phyloP scores from a whole-genome alignment of 2,888 invertebrate species.

The Morpho helenor region DNA sequence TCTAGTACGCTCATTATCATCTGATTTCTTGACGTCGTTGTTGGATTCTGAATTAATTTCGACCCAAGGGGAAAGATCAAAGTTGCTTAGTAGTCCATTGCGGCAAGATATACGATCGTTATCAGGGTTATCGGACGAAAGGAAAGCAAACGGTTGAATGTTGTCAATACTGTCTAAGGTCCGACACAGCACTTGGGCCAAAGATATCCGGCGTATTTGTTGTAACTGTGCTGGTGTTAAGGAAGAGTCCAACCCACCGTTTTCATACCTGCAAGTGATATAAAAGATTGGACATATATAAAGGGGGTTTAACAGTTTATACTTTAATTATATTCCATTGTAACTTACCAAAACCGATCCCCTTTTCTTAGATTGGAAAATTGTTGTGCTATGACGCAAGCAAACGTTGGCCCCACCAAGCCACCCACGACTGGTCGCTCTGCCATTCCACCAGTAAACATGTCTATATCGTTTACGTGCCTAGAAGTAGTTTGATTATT shows the following conservation, averaged over 20 bases:
- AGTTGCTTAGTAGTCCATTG: conserved; percentile 72
- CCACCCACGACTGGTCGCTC: conserved; percentile 89
- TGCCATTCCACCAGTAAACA: conserved; percentile 90
- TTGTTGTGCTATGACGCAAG: conserved; percentile 92
- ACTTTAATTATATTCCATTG: background rate
- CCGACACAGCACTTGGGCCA: conserved; percentile 86
- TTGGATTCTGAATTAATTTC: conserved; percentile 67
- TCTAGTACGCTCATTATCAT: conserved; percentile 33
- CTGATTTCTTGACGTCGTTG: conserved; percentile 59
- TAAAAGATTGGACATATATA: background rate
- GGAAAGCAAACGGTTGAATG: conserved; percentile 85
- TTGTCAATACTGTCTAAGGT: conserved; percentile 82
- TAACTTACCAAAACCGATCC: conserved; percentile 84
- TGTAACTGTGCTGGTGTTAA: conserved; percentile 88
- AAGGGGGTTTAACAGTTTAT: no score
- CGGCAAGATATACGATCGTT: conserved; percentile 80
- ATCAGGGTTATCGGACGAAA: conserved; percentile 78
- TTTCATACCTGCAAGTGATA: conserved; percentile 82
- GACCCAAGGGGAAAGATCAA: conserved; percentile 81
- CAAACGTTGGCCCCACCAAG: conserved; percentile 91
- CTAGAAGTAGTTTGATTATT: conserved; percentile 39
- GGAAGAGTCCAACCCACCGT: conserved; percentile 84
- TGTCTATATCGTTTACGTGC: conserved; percentile 89
- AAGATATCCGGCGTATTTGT: conserved; percentile 83
- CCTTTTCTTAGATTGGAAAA: conserved; percentile 88